A percentile compares a stretch with the other conserved stretches of the same genome.
Conservation (phyloP, 2,888 invertebrate species). For the Heteropelma amictum region DNA sequence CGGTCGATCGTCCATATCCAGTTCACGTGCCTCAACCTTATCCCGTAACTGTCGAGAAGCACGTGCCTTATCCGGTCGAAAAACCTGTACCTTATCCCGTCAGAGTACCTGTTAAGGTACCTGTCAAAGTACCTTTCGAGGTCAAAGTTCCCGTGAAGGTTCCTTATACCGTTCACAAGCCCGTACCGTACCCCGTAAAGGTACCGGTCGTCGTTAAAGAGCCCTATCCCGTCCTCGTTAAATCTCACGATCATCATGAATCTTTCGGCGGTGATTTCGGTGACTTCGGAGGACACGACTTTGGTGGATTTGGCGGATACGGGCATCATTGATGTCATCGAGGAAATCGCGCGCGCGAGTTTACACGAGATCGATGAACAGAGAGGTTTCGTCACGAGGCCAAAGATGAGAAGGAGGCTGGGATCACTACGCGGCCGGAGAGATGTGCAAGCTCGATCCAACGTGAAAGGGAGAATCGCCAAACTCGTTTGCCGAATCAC, state of each 20-base stretch:
- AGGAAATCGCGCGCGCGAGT: background rate
- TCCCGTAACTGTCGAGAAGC: slow-evolving; percentile 69
- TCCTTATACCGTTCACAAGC: slow-evolving; percentile 63
- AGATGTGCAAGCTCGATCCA: too few species aligned
- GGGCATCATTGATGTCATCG: slow-evolving; percentile 50
- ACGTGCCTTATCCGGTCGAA: slow-evolving; percentile 67
- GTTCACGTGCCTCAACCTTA: slow-evolving; percentile 66
- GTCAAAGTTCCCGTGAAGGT: slow-evolving; percentile 68
- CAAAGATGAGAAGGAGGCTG: background rate
- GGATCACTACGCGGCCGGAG: too few species aligned
- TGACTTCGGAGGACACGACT: slow-evolving; percentile 55
- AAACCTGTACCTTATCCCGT: slow-evolving; percentile 65
- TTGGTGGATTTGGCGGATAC: slow-evolving; percentile 57
- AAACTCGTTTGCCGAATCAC: too few species aligned
- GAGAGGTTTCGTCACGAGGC: too few species aligned
- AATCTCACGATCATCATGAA: slow-evolving; percentile 54
- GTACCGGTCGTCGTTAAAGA: slow-evolving; percentile 63
- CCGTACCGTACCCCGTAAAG: slow-evolving; percentile 68
- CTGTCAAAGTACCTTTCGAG: slow-evolving; percentile 65
- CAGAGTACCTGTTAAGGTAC: slow-evolving; percentile 70
- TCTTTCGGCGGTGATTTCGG: slow-evolving; percentile 56
- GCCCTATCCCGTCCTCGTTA: slow-evolving; percentile 64
- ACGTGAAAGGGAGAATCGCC: too few species aligned
- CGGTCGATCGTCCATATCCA: slow-evolving; percentile 69
- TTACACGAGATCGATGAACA: too few species aligned